Evolutionary conservation across 2,113 vertebrate species (phyloP).

Genomic region (Martes martes): DNA sequence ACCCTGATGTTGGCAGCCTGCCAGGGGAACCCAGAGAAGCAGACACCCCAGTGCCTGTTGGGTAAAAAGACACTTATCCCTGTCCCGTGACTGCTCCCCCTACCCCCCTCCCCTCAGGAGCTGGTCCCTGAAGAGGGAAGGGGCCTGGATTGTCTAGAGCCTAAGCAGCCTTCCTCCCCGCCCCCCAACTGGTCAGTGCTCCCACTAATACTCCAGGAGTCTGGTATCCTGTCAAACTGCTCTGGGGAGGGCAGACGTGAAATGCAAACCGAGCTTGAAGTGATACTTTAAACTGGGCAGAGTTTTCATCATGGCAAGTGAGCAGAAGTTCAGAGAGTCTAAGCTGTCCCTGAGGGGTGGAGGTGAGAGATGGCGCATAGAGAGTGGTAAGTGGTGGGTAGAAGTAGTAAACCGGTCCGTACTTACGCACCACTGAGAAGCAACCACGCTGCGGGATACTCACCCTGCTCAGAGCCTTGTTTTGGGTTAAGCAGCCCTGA

Average conservation of each 20-base stretch:
- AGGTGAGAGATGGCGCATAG: not conserved
- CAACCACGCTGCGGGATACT: accelerated
- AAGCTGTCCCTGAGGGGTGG: not conserved
- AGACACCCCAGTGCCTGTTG: not conserved
- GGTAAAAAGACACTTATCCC: not conserved
- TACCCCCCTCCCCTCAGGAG: accelerated
- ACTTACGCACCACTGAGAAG: not conserved
- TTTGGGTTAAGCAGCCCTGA: not conserved
- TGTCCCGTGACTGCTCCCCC: not conserved
- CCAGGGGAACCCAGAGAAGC: not conserved
- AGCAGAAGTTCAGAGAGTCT: not conserved
- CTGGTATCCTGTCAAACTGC: not conserved
- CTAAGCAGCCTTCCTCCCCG: not conserved
- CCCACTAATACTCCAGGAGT: not conserved
- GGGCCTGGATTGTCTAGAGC: not conserved
- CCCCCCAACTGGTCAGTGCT: too few relatives aligned
- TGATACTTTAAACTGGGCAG: not conserved
- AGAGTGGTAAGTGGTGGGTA: not conserved
- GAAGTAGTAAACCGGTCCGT: not conserved
- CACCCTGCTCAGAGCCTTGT: not conserved
- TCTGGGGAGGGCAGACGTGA: not conserved
- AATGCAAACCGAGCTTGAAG: not conserved
- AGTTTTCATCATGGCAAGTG: not conserved
- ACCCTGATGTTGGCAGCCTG: not conserved
- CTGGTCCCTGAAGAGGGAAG: not conserved